These are phyloP conservation scores for Cyprinus carpio DNA, from an alignment of 2,113 vertebrate genomes.

Conservation along the genomic window DNA sequence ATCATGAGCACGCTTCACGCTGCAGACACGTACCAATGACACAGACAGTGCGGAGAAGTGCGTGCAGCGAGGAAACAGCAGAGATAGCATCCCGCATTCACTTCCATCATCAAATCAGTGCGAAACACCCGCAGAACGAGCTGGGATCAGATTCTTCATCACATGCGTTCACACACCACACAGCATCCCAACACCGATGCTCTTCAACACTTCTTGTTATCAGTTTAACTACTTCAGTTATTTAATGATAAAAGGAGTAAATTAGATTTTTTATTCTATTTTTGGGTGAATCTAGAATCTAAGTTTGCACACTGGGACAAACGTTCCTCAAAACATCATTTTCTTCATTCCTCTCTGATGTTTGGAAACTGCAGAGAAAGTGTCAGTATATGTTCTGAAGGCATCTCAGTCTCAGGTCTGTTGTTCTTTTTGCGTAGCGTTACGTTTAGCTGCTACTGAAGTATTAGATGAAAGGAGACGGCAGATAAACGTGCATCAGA, in stretches of 20 bases:
- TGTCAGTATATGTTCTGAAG: neutral
- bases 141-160: no score
- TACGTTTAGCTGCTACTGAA: neutral
- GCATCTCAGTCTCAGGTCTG: no score
- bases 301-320: neutral
- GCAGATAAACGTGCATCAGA: neutral
- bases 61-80: neutral
- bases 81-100: neutral
- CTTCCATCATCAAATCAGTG: neutral
- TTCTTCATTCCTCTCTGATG: neutral
- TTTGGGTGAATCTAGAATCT: neutral
- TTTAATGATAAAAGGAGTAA: neutral
- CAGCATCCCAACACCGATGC: no score
- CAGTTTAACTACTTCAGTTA: no score
- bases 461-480: neutral
- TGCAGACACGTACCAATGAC: neutral
- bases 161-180: no score
- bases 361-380: neutral
- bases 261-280: neutral
- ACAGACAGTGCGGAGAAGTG: neutral
- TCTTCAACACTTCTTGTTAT: no score
- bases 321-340: neutral
- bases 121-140: neutral
- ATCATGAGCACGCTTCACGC: neutral
- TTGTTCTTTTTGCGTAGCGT: neutral